Evolutionary conservation across 2,797 vertebrate species (phyloP), one percentile per base, ranked within the genome.

Genomic region (Crenichthys baileyi): DNA sequence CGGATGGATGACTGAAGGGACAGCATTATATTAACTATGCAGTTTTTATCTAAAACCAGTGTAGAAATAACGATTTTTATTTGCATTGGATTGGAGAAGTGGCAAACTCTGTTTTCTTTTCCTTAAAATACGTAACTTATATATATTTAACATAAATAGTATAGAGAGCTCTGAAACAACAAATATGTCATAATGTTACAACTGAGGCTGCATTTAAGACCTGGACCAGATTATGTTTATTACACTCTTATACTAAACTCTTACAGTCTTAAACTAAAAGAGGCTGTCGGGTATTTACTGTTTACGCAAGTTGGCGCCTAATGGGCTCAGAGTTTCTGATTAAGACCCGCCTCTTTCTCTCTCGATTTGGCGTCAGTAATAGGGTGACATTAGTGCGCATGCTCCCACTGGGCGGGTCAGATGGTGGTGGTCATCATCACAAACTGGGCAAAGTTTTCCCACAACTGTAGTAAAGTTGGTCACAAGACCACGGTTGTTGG

Each of bases 371-470:
- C 24, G 31, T 16, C n/a, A 7, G 29, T 4, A 53, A 5, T 2
- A 12, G 1, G n/a, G 2, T 78, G 79, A 75, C 79, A 70, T 73
- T 0, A 74, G 4, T 22, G 77, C 89, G 87, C 87, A 82, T 83
- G 82, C 82, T 65, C 73, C 13, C 0, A 78, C 71, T 76, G 90
- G 95, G 94, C 93, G 94, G 92, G 90, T 79, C 89, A 73, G 86
- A 81, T 18, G 36, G n/a, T 70, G 39, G 8, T 79, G 80, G 85
- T 84, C 83, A 84, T 39, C 67, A 46, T 0, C 24, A 7, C 76
- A 71, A 67, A 86, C 73, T 83, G 84, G 60, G 78, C 3, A 72
- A 92, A 91, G 48, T 89, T 92, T 70, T 13, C 72, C 51, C 85
- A 61, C 70, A 70, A 84, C 82, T 85, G 72, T 26, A 81, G 73